Percentiles rank a stretch among this genome's conserved stretches.
Conservation (phyloP, 2,888 invertebrate species). For the Elegia similella region DNA sequence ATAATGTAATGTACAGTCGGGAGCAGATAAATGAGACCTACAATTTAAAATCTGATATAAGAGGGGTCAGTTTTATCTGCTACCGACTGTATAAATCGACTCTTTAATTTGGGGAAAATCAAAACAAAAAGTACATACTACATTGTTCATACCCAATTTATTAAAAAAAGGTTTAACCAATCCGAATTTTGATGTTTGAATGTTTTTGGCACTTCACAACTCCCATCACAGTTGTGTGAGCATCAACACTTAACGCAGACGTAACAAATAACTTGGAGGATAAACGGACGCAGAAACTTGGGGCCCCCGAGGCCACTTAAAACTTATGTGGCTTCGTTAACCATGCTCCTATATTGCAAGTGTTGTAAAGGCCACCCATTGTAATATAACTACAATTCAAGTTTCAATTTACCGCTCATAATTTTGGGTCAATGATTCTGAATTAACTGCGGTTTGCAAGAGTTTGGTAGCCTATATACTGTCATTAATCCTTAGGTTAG, state of each 20-base stretch:
- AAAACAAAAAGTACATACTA: neutral
- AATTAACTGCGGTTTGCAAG: neutral
- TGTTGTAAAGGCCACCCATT: conserved; percentile 52
- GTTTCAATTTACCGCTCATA: conserved; percentile 43
- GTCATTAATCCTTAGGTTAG: neutral
- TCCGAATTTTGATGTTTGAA: neutral
- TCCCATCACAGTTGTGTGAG: conserved; percentile 50
- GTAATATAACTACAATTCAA: conserved; percentile 44
- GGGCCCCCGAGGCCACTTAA: conserved; percentile 72
- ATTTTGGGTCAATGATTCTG: conserved; percentile 22
- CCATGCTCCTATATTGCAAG: conserved; percentile 61
- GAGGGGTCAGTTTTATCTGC: no score
- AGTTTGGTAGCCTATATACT: neutral
- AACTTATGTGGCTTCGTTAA: conserved; percentile 77
- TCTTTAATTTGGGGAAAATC: no score
- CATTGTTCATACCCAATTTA: neutral
- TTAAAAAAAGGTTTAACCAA: neutral
- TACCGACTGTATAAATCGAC: no score
- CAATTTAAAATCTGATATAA: no score
- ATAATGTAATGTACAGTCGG: no score
- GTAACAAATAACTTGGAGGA: conserved; percentile 73
- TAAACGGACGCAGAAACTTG: conserved; percentile 69
- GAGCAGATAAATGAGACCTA: no score
- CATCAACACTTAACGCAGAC: conserved; percentile 61
- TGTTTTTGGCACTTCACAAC: conserved; percentile 27